phyloP scores from a whole-genome alignment of 2,888 invertebrate genomes.

The Pammene aurita region DNA sequence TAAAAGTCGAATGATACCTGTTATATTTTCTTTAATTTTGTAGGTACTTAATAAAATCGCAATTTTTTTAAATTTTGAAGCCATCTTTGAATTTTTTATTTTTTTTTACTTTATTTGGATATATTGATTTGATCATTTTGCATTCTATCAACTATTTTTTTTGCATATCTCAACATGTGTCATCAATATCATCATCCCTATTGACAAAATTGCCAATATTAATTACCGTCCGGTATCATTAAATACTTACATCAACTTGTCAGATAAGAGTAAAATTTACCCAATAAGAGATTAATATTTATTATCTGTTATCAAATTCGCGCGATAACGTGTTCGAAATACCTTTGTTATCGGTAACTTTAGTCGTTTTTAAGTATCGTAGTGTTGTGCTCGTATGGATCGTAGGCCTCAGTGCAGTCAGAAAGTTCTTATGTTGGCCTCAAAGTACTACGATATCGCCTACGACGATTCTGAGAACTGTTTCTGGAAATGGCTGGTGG shows the following conservation, averaged over 20 bases:
- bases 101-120: no score
- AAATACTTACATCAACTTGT: conserved; percentile 4
- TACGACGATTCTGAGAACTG: conserved; percentile 52
- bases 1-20: no score
- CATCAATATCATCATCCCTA: no score
- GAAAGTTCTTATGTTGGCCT: conserved; percentile 50
- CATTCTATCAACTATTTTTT: no score
- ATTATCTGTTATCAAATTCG: conserved; percentile 3
- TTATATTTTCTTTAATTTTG: no score
- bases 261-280: conserved; percentile 23
- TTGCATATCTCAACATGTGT: no score
- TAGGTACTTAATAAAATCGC: no score
- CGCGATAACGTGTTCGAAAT: conserved; percentile 14
- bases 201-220: conserved; percentile 6
- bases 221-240: conserved; percentile 23
- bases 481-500: conserved; percentile 62
- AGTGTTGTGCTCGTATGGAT: conserved; percentile 7
- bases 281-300: conserved; percentile 25
- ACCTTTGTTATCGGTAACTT: background rate
- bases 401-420: background rate
- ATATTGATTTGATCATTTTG: no score
- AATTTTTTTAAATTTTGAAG: no score
- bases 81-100: no score
- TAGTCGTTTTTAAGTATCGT: conserved; percentile 4
- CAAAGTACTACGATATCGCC: conserved; percentile 40